Percentiles rank a stretch among this genome's conserved stretches.
phyloP scores from a whole-genome alignment of 2,797 vertebrate genomes.

The Cynodonichthys magdalenae region DNA sequence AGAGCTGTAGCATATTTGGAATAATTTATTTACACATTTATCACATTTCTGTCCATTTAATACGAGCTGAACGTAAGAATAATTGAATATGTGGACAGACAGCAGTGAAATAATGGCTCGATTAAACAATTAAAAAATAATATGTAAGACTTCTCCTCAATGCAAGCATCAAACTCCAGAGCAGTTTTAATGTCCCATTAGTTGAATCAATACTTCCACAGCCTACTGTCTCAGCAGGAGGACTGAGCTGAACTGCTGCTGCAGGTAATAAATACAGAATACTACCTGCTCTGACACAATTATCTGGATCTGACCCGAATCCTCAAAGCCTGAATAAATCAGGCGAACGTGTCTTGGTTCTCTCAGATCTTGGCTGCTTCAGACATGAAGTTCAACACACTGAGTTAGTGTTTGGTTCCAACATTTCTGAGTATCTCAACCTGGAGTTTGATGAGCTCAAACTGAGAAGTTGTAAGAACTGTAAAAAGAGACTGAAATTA shows the following conservation, averaged over 20 bases:
- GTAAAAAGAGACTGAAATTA: too few species aligned
- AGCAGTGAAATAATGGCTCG: background rate
- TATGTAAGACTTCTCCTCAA: background rate
- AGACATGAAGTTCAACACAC: too few species aligned
- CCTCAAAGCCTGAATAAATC: slow-evolving; percentile 9
- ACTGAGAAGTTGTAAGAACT: background rate
- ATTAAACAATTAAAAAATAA: background rate
- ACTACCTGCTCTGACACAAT: background rate
- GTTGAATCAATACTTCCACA: too few species aligned
- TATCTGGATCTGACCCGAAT: background rate
- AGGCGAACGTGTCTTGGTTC: background rate
- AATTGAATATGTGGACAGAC: background rate
- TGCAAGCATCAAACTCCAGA: too few species aligned
- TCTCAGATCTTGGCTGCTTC: too few species aligned
- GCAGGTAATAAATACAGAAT: too few species aligned
- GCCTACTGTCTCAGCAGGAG: too few species aligned
- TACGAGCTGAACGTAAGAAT: background rate
- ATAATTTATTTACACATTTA: background rate
- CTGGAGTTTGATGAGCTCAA: too few species aligned
- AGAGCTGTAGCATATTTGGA: background rate
- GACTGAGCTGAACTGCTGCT: too few species aligned
- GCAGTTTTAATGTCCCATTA: too few species aligned
- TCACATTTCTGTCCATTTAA: background rate
- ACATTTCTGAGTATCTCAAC: too few species aligned
- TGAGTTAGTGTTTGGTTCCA: too few species aligned